Conservation (phyloP, 2,888 invertebrate genomes). For the Cephonodes hylas region DNA sequence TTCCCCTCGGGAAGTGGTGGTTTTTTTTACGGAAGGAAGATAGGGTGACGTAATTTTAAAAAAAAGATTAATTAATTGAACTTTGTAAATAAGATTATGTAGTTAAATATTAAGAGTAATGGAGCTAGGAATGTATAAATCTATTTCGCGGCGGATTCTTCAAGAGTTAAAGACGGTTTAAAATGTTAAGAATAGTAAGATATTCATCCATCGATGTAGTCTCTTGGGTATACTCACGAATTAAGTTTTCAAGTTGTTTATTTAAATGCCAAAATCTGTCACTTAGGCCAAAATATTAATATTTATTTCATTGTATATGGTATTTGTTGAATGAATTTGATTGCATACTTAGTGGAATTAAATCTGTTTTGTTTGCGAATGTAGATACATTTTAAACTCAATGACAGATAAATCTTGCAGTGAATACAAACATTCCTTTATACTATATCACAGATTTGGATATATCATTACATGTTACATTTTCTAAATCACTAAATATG, state of each 20-base stretch:
- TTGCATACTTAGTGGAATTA: slow-evolving; percentile 20
- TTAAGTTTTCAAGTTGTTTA: slow-evolving; percentile 52
- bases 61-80: slow-evolving; percentile 67
- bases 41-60: slow-evolving; percentile 52
- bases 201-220: slow-evolving; percentile 49
- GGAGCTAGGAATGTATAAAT: slow-evolving; percentile 69
- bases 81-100: slow-evolving; percentile 76
- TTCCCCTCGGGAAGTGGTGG: slow-evolving; percentile 13
- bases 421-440: slow-evolving; percentile 46
- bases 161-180: slow-evolving; percentile 57
- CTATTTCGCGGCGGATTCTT: slow-evolving; percentile 74
- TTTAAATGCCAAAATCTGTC: slow-evolving; percentile 64
- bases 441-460: slow-evolving; percentile 29
- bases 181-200: slow-evolving; percentile 52
- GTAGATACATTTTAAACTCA: neutral
- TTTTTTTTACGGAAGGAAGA: slow-evolving; percentile 27
- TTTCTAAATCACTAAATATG: slow-evolving; percentile 25
- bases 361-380: slow-evolving; percentile 18
- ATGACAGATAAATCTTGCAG: neutral
- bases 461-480: slow-evolving; percentile 26
- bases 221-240: slow-evolving; percentile 64
- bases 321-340: slow-evolving; percentile 27
- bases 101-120: slow-evolving; percentile 66
- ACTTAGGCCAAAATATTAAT: slow-evolving; percentile 59
- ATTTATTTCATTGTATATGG: slow-evolving; percentile 43